Percentiles rank a stretch among this genome's conserved stretches.
phyloP scores from a whole-genome alignment of 35 echinoderm and acorn worm species.

The Lytechinus variegatus region DNA sequence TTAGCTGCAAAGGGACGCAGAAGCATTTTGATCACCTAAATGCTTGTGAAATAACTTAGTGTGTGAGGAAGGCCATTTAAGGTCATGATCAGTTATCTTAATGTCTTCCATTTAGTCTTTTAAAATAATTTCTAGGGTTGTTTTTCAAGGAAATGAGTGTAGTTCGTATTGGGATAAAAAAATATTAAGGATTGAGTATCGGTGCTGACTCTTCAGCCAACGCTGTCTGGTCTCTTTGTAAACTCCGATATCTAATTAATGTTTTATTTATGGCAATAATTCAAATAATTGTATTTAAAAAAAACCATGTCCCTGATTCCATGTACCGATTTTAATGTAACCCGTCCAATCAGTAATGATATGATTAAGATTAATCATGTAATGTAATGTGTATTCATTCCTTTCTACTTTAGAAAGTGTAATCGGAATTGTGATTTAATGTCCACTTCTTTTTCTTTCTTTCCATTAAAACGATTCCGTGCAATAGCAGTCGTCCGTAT shows the following conservation, averaged over 20 bases:
- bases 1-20: not conserved
- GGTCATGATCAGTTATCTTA: not conserved
- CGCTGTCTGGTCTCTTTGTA: not conserved
- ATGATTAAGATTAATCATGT: not conserved
- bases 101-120: constrained; percentile 5
- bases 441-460: constrained; percentile 19
- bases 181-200: not conserved
- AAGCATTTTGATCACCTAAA: not conserved
- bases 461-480: constrained; percentile 36
- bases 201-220: not conserved
- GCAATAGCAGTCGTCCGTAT: constrained; percentile 21
- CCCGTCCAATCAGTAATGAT: not conserved
- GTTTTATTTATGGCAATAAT: not conserved
- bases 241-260: not conserved
- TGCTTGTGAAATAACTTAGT: not conserved
- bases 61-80: constrained; percentile 18
- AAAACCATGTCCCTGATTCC: not conserved
- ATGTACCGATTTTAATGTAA: not conserved
- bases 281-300: not conserved
- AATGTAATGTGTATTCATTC: constrained; percentile 9
- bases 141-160: not conserved
- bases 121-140: not conserved
- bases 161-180: not conserved
- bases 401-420: not conserved
- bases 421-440: not conserved